Evolutionary conservation across 2,113 vertebrate species (phyloP).

Genomic region (Corynorhinus townsendii): DNA sequence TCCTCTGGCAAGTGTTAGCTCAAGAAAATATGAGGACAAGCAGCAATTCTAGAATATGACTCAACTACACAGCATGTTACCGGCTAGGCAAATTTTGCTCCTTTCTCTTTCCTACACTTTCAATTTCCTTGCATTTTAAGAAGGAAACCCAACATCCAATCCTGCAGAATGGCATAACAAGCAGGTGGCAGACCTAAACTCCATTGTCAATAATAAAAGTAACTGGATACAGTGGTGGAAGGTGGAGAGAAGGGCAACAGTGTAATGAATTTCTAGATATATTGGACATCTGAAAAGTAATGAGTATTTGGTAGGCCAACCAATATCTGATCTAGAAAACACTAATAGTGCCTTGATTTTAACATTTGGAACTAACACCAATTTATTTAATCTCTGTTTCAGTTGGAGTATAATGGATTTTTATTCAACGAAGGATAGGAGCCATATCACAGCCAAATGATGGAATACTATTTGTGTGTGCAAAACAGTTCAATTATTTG

Average conservation of each 20-base stretch:
- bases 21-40: background rate
- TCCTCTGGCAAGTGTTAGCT: background rate
- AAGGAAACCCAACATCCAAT: background rate
- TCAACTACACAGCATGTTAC: background rate
- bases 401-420: slow-evolving; percentile 33
- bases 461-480: slow-evolving; percentile 60
- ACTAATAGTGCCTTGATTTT: slow-evolving; percentile 45
- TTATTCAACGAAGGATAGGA: background rate
- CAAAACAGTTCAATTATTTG: slow-evolving; percentile 70
- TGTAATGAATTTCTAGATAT: slow-evolving; percentile 47
- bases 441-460: slow-evolving; percentile 52
- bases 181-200: background rate
- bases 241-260: background rate
- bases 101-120: background rate
- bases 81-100: background rate
- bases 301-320: slow-evolving; percentile 32
- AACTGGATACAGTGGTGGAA: slow-evolving; percentile 34
- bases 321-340: slow-evolving; percentile 47
- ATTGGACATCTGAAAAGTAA: slow-evolving; percentile 37
- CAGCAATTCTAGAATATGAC: background rate
- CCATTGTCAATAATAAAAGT: background rate
- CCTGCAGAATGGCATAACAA: background rate
- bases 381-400: slow-evolving; percentile 63
- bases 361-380: slow-evolving; percentile 39
- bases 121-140: background rate